Conservation (phyloP, 2,113 vertebrate genomes). For the Lycocorax pyrrhopterus region DNA sequence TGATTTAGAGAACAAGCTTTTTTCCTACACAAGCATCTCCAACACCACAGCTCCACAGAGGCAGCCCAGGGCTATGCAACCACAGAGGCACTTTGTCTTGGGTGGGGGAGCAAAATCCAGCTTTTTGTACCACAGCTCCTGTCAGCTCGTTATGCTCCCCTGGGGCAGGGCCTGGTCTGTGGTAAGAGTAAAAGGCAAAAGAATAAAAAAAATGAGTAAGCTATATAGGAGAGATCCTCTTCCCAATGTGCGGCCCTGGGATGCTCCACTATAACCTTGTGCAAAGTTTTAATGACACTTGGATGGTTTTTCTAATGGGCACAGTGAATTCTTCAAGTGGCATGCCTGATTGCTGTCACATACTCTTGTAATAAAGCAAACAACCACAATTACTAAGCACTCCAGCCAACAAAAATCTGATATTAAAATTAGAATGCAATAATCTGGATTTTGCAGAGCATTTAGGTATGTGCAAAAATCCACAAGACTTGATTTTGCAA, state of each 20-base stretch:
- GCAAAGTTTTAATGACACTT: neutral
- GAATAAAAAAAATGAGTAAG: neutral
- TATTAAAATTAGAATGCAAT: neutral
- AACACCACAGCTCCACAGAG: neutral
- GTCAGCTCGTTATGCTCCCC: rapidly evolving
- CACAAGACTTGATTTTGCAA: neutral
- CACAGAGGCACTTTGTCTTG: neutral
- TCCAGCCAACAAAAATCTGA: neutral
- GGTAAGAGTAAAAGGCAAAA: neutral
- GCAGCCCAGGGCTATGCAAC: neutral
- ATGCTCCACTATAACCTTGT: neutral
- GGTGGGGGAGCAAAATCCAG: neutral
- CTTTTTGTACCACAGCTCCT: neutral
- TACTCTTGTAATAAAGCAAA: neutral
- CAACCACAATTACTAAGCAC: neutral
- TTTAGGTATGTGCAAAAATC: neutral
- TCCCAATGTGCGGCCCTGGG: neutral
- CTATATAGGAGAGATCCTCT: neutral
- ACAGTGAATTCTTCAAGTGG: neutral
- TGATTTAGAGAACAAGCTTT: neutral
- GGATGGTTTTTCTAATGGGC: neutral
- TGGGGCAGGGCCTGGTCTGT: neutral
- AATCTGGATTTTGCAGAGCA: neutral
- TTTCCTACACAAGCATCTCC: neutral
- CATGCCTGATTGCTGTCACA: neutral